Evolutionary conservation across 2,888 invertebrate genomes (phyloP).

Genomic region (Gnatocerus cornutus): DNA sequence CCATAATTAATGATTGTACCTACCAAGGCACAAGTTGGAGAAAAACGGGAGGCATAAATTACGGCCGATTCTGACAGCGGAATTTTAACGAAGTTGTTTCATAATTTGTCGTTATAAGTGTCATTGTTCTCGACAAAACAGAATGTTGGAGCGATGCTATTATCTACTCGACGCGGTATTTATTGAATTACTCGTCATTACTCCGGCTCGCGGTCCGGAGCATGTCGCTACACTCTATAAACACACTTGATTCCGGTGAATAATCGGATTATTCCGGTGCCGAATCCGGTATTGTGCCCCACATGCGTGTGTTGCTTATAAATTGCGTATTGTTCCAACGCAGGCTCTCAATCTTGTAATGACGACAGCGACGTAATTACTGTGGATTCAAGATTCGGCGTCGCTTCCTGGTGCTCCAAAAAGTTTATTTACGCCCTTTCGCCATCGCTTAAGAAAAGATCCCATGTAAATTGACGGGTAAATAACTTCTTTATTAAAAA

Average conservation of each 20-base stretch:
- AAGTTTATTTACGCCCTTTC: too few relatives aligned
- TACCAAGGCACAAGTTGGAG: conserved; percentile 52
- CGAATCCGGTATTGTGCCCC: conserved; percentile 38
- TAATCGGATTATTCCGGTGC: conserved; percentile 48
- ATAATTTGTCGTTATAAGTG: conserved; percentile 67
- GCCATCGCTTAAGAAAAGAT: too few relatives aligned
- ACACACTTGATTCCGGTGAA: conserved; percentile 52
- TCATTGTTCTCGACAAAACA: conserved; percentile 63
- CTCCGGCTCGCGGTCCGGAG: conserved; percentile 51
- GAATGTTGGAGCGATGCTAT: conserved; percentile 60
- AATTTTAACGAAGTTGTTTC: conserved; percentile 68
- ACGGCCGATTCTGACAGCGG: conserved; percentile 63
- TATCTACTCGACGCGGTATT: conserved; percentile 58
- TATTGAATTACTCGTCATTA: conserved; percentile 58
- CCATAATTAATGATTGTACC: conserved; percentile 61
- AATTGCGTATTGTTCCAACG: conserved; percentile 46
- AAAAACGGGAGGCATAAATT: conserved; percentile 64
- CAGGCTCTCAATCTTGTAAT: conserved; percentile 1
- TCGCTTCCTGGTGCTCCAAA: too few relatives aligned
- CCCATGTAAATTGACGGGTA: too few relatives aligned
- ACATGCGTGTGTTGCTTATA: conserved; percentile 42
- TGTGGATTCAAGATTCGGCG: neutral
- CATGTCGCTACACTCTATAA: conserved; percentile 52
- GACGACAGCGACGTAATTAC: conserved; percentile 8
- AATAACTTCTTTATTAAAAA: too few relatives aligned